Base-by-base conservation (phyloP, 2,888 invertebrate genomes). In the Dorcus parallelipipedus region DNA sequence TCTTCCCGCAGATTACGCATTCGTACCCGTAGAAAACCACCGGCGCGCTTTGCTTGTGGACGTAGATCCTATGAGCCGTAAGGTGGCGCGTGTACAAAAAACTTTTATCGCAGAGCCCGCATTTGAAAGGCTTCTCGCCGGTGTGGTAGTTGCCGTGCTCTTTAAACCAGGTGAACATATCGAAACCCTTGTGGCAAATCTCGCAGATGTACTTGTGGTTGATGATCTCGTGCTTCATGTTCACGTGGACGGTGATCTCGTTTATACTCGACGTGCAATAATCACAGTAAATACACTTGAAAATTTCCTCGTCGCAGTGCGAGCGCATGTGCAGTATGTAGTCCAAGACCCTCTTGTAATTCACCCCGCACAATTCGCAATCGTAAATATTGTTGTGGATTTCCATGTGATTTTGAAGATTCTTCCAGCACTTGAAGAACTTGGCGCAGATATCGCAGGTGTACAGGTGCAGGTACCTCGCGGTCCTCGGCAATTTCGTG, bases 61-160 rank as follows among this genome's bases (percentile, higher is more conserved):
- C 69, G 43, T 68, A 70, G 17, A 72, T 71, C 61, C 74, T 74
- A 62, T 79, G 79, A 0, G 77, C 77, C 1, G 26, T 33, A 6
- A 33, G 26, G 26, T 33, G 26, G 26, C 26, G 26, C 3, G 26
- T 33, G 26, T 33, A 33, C 14, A 65, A 64, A 26, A 69, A 69
- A 39, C 61, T 65, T 45, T 62, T 65, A 1, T 20, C 9, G 52
- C 81, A 81, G 40, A 79, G 75, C 63, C 78, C 77, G 60, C 82
- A 82, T 10, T 78, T 77, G 40, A 81, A 73, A 60, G 81, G 80
- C 48, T 79, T 79, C 42, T 79, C 79, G 59, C 79, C 80, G 23
- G 79, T 79, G 42, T 67, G 67, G 2, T 64, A 61, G 48, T 58
- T 63, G 43, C 26, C 26, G 41, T 56, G 56, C 7, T 8, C 10